These are phyloP conservation scores for Leguminivora glycinivorella DNA, from an alignment of 1,140 invertebrate genomes.

Conservation along the genomic window DNA sequence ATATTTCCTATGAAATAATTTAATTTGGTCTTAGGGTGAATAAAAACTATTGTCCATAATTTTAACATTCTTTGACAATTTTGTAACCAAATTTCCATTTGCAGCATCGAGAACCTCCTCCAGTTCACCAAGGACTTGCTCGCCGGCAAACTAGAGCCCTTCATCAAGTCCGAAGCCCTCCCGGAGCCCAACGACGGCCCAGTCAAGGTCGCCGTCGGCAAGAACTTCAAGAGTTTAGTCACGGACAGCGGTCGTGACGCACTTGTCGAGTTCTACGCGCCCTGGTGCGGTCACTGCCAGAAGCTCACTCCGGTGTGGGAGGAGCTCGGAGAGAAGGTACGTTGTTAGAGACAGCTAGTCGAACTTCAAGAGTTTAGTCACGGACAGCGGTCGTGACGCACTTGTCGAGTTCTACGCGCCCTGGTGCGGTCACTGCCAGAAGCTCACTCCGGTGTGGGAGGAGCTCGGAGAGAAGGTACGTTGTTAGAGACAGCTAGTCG, in stretches of 20 bases:
- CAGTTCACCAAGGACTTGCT: constrained; percentile 93
- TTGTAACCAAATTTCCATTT: background rate
- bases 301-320: constrained; percentile 96
- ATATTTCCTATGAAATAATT: too few relatives aligned
- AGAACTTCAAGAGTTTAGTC: constrained; percentile 98
- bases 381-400: too few relatives aligned
- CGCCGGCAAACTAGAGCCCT: constrained; percentile 92
- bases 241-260: constrained; percentile 95
- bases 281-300: constrained; percentile 99
- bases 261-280: constrained; percentile 98
- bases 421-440: too few relatives aligned
- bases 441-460: too few relatives aligned
- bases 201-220: constrained; percentile 96
- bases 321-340: constrained; percentile 94
- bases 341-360: background rate
- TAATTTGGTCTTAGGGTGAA: too few relatives aligned
- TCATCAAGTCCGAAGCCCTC: constrained; percentile 96
- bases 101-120: constrained; percentile 91
- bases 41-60: too few relatives aligned
- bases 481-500: background rate
- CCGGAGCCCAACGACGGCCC: constrained; percentile 91
- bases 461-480: too few relatives aligned
- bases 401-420: too few relatives aligned
- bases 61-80: too few relatives aligned
- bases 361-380: too few relatives aligned